phyloP scores from a whole-genome alignment of 2,113 vertebrate species.

The Syngnathus typhle region DNA sequence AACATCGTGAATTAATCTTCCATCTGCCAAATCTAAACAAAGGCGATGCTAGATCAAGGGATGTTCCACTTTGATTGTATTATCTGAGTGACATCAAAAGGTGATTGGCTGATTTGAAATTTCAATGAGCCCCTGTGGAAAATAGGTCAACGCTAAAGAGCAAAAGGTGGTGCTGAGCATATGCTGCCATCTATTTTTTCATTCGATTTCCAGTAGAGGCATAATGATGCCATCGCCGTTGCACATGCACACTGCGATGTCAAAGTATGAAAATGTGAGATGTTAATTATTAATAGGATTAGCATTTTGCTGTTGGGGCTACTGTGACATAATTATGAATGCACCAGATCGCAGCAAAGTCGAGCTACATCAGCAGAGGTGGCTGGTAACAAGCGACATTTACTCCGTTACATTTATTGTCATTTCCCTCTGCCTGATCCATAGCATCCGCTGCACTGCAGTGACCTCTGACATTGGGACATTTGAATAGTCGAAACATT shows the following conservation, averaged over 20 bases:
- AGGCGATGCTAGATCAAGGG: not conserved
- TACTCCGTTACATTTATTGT: not conserved
- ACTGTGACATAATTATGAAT: conserved; percentile 12
- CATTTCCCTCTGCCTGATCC: not conserved
- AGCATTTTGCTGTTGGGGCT: conserved; percentile 16
- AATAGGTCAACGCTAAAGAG: conserved; percentile 43
- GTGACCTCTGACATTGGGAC: not conserved
- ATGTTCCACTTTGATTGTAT: not conserved
- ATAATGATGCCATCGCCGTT: conserved; percentile 18
- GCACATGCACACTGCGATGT: conserved; percentile 10
- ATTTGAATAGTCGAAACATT: not conserved
- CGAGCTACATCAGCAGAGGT: conserved; percentile 5
- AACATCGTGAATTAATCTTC: not conserved
- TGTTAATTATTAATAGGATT: conserved; percentile 24
- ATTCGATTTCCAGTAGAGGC: not conserved
- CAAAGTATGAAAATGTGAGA: conserved; percentile 11
- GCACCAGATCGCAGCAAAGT: conserved; percentile 2
- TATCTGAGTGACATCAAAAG: not conserved
- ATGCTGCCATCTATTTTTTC: not conserved
- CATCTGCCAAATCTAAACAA: not conserved
- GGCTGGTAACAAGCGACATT: not conserved
- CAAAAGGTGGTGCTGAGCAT: not conserved
- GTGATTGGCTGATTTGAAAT: conserved; percentile 26
- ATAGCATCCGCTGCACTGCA: not conserved
- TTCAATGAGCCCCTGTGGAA: conserved; percentile 59